Evolutionary conservation across 2,888 invertebrate genomes (phyloP).

Genomic region (Drosophila fungiperda): DNA sequence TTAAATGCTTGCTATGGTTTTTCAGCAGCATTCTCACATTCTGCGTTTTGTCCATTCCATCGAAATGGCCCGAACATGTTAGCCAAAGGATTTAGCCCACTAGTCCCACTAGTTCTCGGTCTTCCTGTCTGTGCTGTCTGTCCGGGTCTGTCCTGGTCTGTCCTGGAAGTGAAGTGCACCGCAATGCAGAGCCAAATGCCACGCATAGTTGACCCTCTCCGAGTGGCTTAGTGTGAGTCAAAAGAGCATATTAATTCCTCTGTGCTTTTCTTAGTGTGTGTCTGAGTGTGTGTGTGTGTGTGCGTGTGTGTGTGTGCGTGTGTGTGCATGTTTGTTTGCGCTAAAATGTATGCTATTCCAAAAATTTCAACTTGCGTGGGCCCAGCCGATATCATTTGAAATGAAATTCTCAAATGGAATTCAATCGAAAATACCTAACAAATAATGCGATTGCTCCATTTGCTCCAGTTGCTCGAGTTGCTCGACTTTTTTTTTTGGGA

Average conservation of each 20-base stretch:
- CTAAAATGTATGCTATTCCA: slow-evolving; percentile 43
- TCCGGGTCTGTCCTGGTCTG: background rate
- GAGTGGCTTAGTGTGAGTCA: slow-evolving; percentile 20
- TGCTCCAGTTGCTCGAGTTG: no score
- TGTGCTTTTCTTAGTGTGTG: background rate
- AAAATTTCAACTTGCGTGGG: slow-evolving; percentile 59
- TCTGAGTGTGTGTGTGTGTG: background rate
- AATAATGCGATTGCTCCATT: background rate
- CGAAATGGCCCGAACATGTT: slow-evolving; percentile 23
- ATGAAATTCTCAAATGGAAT: slow-evolving; percentile 65
- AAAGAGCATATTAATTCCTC: slow-evolving; percentile 13
- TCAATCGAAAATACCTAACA: slow-evolving; percentile 47
- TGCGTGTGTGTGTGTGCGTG: slow-evolving; percentile 1
- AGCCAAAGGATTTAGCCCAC: slow-evolving; percentile 20
- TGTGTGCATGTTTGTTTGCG: slow-evolving; percentile 20
- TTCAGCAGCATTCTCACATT: slow-evolving; percentile 23
- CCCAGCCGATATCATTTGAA: slow-evolving; percentile 42
- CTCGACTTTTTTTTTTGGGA: no score
- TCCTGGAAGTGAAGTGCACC: slow-evolving; percentile 36
- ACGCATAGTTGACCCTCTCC: slow-evolving; percentile 36
- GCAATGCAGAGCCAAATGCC: slow-evolving; percentile 47
- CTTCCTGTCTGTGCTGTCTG: background rate
- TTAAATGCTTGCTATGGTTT: slow-evolving; percentile 14
- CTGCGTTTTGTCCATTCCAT: slow-evolving; percentile 6
- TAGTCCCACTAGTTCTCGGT: background rate